These are phyloP conservation scores for Trichonephila clavata DNA, from an alignment of 1,140 invertebrate genomes.

Conservation along the genomic window DNA sequence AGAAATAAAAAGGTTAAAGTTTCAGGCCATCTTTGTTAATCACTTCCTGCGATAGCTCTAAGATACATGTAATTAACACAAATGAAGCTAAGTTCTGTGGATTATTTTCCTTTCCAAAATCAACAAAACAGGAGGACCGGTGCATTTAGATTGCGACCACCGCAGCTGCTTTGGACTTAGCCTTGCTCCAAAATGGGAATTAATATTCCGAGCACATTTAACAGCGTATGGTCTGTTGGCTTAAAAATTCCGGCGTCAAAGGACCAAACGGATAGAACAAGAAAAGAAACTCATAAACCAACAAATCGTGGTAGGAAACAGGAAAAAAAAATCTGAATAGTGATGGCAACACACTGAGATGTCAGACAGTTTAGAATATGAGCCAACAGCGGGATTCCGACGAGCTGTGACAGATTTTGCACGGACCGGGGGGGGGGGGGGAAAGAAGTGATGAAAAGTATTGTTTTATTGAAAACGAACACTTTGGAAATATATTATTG, in stretches of 20 bases:
- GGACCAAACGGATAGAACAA: not conserved
- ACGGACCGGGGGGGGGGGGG: not conserved
- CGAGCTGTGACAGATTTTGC: not conserved
- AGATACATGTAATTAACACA: not conserved
- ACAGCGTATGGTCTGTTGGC: not conserved
- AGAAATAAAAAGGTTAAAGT: no score
- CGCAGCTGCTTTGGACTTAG: no score
- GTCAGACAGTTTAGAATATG: slow-evolving; percentile 60
- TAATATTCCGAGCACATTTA: not conserved
- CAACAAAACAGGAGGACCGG: not conserved
- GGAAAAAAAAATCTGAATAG: not conserved
- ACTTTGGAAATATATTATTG: no score
- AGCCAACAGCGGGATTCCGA: slow-evolving; percentile 48
- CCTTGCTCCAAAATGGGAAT: not conserved
- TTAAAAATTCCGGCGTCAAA: not conserved
- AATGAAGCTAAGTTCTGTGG: no score
- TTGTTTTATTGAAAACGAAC: not conserved
- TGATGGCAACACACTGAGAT: slow-evolving; percentile 65
- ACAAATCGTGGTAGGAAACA: not conserved
- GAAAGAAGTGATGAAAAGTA: not conserved
- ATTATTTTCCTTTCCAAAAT: not conserved
- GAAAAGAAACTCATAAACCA: not conserved
- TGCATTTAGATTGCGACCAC: not conserved
- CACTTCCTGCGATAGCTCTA: not conserved
- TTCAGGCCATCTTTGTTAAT: no score